phyloP scores from a whole-genome alignment of 1,140 invertebrate genomes.

The Drosophila serrata region DNA sequence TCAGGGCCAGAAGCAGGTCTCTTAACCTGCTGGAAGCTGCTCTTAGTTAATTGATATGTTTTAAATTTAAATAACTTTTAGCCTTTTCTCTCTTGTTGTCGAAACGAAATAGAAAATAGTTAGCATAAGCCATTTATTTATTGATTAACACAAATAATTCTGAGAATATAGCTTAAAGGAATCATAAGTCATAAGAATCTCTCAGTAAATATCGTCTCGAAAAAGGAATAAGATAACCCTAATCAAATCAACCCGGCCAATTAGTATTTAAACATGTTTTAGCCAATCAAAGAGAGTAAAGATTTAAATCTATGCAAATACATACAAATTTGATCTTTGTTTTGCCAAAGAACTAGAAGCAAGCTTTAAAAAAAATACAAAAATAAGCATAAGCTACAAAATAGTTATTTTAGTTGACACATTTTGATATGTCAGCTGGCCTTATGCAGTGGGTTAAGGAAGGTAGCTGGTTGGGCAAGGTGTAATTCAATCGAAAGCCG shows the following conservation, averaged over 20 bases:
- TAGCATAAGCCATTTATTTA: constrained; percentile 10
- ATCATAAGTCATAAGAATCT: neutral
- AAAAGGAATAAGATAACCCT: neutral
- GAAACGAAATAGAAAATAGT: neutral
- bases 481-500: constrained; percentile 64
- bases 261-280: constrained; percentile 21
- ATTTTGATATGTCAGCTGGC: neutral
- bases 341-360: constrained; percentile 2
- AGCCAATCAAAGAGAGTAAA: constrained; percentile 8
- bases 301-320: constrained; percentile 26
- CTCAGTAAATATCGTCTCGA: neutral
- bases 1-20: neutral
- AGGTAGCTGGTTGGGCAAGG: constrained; percentile 15
- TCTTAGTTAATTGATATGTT: constrained; percentile 4
- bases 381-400: neutral
- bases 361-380: neutral
- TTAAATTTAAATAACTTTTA: neutral
- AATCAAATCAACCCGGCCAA: constrained; percentile 2
- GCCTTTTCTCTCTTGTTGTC: neutral
- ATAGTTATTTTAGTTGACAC: constrained; percentile 11
- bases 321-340: constrained; percentile 4
- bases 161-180: neutral
- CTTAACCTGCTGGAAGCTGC: neutral
- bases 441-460: constrained; percentile 20
- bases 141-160: neutral